Conservation (phyloP, 1,140 invertebrate species). For the Papilio helenus region DNA sequence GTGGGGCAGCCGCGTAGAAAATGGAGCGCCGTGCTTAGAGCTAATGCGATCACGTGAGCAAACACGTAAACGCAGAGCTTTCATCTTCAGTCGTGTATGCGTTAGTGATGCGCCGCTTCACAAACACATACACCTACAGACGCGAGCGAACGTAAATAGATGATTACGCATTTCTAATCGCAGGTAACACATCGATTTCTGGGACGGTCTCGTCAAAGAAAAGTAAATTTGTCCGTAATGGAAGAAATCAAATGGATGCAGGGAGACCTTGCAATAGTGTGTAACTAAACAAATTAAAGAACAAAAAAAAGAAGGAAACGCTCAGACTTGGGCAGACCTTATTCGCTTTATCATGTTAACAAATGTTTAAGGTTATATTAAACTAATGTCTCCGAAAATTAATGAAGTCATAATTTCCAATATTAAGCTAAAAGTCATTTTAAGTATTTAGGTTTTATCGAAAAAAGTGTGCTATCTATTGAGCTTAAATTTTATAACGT, state of each 20-base stretch:
- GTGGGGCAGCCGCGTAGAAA: slow-evolving; percentile 70
- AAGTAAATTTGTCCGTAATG: background rate
- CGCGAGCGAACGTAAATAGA: slow-evolving; percentile 20
- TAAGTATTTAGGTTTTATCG: too few relatives aligned
- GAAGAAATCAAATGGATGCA: background rate
- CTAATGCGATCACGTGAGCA: slow-evolving; percentile 80
- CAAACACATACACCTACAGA: slow-evolving; percentile 51
- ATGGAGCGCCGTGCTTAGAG: slow-evolving; percentile 74
- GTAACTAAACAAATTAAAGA: background rate
- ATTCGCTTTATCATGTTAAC: too few relatives aligned
- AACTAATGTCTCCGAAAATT: too few relatives aligned
- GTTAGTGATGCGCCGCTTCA: slow-evolving; percentile 53
- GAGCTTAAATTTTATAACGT: background rate
- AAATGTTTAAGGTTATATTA: too few relatives aligned
- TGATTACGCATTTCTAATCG: slow-evolving; percentile 29
- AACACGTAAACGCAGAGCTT: slow-evolving; percentile 72
- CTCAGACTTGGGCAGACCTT: background rate
- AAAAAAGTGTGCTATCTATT: too few relatives aligned
- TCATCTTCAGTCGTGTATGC: slow-evolving; percentile 78
- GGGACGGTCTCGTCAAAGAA: background rate
- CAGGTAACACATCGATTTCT: background rate
- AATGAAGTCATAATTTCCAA: too few relatives aligned
- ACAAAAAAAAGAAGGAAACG: background rate
- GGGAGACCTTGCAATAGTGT: background rate
- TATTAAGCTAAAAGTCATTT: too few relatives aligned